phyloP scores from a whole-genome alignment of 2,888 invertebrate genomes.

The Drosophila barbarae region DNA sequence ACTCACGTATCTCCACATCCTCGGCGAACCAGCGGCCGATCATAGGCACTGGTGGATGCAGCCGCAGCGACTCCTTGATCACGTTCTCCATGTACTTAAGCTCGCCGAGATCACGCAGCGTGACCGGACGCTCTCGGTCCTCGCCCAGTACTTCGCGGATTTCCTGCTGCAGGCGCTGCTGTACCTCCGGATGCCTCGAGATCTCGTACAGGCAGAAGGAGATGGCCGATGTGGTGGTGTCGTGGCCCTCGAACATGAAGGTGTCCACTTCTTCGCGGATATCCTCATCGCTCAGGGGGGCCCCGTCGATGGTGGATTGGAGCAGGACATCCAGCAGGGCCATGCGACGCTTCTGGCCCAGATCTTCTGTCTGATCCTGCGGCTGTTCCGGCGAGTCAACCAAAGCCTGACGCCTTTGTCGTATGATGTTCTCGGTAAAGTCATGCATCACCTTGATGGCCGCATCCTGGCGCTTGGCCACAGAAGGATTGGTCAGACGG shows the following conservation, averaged over 20 bases:
- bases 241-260: conserved; percentile 82
- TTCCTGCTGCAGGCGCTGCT: conserved; percentile 68
- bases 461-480: conserved; percentile 54
- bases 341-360: conserved; percentile 82
- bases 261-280: conserved; percentile 86
- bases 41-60: conserved; percentile 84
- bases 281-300: conserved; percentile 81
- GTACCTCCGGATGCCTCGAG: conserved; percentile 71
- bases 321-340: conserved; percentile 85
- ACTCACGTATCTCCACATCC: conserved; percentile 81
- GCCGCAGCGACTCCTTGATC: conserved; percentile 84
- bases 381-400: conserved; percentile 1
- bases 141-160: conserved; percentile 67
- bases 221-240: conserved; percentile 76
- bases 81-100: conserved; percentile 82
- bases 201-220: conserved; percentile 72
- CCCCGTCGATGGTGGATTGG: conserved; percentile 81
- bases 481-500: conserved; percentile 53
- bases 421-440: conserved; percentile 65
- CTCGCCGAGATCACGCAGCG: conserved; percentile 66
- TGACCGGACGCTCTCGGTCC: conserved; percentile 46
- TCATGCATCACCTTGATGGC: conserved; percentile 69
- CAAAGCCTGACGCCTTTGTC: conserved; percentile 36
- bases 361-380: conserved; percentile 46
- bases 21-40: conserved; percentile 82